phyloP scores from a whole-genome alignment of 2,113 vertebrate species.

The Sinocyclocheilus anshuiensis region DNA sequence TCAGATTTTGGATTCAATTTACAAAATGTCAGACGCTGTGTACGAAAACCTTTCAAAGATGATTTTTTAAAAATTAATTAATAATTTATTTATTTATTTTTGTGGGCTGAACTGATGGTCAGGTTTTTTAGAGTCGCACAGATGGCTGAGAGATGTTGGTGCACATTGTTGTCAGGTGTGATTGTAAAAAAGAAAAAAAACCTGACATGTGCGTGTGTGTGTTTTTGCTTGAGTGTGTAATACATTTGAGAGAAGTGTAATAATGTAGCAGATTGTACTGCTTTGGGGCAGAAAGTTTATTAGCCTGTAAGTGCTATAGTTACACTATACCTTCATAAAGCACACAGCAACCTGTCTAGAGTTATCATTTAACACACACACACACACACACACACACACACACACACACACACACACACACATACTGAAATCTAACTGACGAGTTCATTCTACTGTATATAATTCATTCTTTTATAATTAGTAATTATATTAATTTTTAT shows the following conservation, averaged over 20 bases:
- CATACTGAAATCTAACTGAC: not conserved
- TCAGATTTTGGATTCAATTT: not conserved
- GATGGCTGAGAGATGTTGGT: not conserved
- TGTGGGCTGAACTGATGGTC: not conserved
- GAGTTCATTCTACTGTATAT: not conserved
- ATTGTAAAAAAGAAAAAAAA: constrained; percentile 18
- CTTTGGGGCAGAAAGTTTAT: constrained; percentile 64
- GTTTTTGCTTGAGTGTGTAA: not conserved
- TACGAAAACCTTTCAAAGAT: not conserved
- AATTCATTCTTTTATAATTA: not conserved
- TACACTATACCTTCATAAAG: constrained; percentile 59
- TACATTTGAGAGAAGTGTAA: constrained; percentile 26
- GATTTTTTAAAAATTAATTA: not conserved
- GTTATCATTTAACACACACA: not conserved
- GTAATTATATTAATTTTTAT: not conserved
- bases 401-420: not conserved
- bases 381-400: not conserved
- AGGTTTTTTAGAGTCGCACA: not conserved
- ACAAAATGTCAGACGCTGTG: not conserved
- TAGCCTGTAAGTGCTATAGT: constrained; percentile 57
- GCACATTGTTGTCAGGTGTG: not conserved
- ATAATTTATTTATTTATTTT: no score
- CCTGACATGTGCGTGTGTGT: not conserved
- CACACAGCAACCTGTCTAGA: constrained; percentile 36
- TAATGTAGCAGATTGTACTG: constrained; percentile 45